Conservation (phyloP, 2,113 vertebrate species). For the Thryonomys swinderianus region DNA sequence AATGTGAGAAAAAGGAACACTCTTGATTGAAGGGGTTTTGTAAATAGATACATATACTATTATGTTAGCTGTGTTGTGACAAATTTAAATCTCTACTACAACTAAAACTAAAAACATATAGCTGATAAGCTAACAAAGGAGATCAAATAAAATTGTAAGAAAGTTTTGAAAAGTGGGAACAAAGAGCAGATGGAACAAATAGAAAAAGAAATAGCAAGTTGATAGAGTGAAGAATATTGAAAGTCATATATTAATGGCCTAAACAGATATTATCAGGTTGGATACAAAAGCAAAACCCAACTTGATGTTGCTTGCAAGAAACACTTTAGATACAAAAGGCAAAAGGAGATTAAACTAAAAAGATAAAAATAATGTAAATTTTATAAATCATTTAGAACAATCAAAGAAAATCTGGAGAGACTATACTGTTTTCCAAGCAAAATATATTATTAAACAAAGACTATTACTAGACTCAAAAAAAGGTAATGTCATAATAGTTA, state of each 20-base stretch:
- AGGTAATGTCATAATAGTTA: background rate
- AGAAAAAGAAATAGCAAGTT: background rate
- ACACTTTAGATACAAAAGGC: background rate
- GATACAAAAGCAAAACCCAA: background rate
- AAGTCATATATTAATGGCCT: background rate
- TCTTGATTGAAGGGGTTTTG: background rate
- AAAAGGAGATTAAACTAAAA: background rate
- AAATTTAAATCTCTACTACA: background rate
- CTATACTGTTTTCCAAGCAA: slow-evolving; percentile 8
- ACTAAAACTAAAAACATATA: background rate
- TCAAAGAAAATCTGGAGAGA: background rate
- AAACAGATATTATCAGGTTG: background rate
- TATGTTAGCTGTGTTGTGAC: background rate
- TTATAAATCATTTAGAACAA: background rate
- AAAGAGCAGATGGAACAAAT: background rate
- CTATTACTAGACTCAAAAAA: background rate
- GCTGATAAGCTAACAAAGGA: background rate
- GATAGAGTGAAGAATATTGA: background rate
- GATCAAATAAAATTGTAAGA: background rate
- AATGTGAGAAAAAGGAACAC: background rate
- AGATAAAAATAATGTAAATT: background rate
- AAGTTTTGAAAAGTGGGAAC: background rate
- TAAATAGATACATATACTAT: background rate
- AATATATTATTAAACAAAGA: slow-evolving; percentile 6
- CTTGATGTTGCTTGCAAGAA: background rate